Evolutionary conservation across 1,140 invertebrate genomes (phyloP), one percentile per base, ranked within the genome.

Genomic region (Zaprionus nigranus): DNA sequence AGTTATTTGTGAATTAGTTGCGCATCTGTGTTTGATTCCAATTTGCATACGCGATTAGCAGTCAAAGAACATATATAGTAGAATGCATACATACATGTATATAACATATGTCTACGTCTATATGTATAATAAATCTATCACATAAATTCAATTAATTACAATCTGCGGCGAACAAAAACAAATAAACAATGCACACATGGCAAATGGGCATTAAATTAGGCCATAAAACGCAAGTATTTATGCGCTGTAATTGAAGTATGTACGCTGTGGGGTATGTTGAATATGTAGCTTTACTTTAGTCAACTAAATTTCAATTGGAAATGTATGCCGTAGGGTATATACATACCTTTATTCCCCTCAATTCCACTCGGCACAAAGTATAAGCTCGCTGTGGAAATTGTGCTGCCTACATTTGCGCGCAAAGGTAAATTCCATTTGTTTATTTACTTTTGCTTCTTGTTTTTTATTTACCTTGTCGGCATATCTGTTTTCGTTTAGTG

Each of bases 81-180:
- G 34, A 13, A 11, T 26, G 15, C 17, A 24, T 12, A 54, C 15
- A 71, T 36, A 20, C 4, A 26, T 15, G 4, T 9, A 58, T 11
- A 36, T 34, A 63, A 30, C 54, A 60, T 59, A 20, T 30, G 22
- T 30, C 0, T 24, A 9, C 22, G 43, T 49, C 5, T 61, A 49
- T 49, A 20, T 62, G 40, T 36, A 62, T 59, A 49, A 56, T 59
- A 53, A 60, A 86, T 60, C 24, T 63, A 86, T 60, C 24, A 54
- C 67, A 70, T 72, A 63, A 76, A 65, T 72, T 71, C 46, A 79
- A 87, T 84, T 90, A 84, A 81, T 75, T 79, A 78, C 84, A 79
- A 81, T 67, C 46, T 88, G 78, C 40, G 84, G 85, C 36, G 3
- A 34, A 34, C 30, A 74, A 60, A 61, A 77, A 77, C 59, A 40